Conservation (phyloP, 2,113 vertebrate species). For the Hydropotes inermis region DNA sequence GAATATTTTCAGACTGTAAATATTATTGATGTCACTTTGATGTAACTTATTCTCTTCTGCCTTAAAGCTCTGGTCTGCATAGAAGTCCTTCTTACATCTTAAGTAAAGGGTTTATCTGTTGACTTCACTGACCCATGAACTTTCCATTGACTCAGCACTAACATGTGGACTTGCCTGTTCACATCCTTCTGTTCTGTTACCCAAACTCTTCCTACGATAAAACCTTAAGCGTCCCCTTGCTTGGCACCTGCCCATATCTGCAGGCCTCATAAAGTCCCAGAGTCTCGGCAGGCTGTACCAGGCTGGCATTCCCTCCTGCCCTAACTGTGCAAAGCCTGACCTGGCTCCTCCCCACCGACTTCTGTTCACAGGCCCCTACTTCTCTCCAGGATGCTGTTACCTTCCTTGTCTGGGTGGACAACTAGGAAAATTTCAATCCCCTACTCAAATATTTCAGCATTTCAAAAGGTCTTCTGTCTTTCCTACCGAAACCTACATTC, state of each 20-base stretch:
- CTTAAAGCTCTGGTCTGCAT: not conserved
- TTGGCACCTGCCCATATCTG: not conserved
- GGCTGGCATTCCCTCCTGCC: not conserved
- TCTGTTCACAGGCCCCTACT: not conserved
- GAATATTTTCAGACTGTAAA: not conserved
- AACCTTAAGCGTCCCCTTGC: not conserved
- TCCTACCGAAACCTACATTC: not conserved
- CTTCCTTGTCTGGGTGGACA: not conserved
- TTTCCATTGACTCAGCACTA: not conserved
- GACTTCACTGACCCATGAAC: not conserved
- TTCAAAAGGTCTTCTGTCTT: not conserved
- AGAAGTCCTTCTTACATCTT: not conserved
- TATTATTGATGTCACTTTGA: not conserved
- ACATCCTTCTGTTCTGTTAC: not conserved
- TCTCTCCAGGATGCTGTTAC: not conserved
- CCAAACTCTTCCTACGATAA: not conserved
- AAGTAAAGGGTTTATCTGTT: not conserved
- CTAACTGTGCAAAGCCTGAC: not conserved
- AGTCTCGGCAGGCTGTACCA: not conserved
- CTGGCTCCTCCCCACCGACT: not conserved
- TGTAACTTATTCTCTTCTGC: not conserved
- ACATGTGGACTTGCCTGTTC: not conserved
- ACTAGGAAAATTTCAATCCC: not conserved
- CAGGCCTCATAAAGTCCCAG: not conserved
- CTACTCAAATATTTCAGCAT: not conserved